Percentiles rank a stretch among this genome's conserved stretches.
Evolutionary conservation across 2,888 invertebrate genomes (phyloP).

Genomic region (Timema podura): DNA sequence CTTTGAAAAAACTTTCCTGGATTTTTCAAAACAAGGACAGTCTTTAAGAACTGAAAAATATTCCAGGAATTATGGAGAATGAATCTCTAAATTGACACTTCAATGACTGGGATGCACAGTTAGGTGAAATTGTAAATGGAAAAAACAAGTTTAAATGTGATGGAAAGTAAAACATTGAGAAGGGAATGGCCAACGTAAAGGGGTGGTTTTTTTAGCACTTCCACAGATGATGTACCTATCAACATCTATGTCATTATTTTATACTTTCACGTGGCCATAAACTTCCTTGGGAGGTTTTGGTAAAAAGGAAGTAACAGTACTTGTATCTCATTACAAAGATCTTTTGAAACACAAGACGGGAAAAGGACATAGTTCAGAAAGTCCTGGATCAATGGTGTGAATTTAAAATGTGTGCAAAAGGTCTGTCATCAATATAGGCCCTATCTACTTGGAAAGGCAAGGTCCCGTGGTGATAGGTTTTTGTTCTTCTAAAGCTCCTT

Average conservation of each 20-base stretch:
- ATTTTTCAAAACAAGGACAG: too few species aligned
- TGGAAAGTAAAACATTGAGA: neutral
- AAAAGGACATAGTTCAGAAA: conserved; percentile 7
- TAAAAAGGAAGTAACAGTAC: conserved; percentile 9
- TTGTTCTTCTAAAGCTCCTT: conserved; percentile 7
- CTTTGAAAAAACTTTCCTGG: too few species aligned
- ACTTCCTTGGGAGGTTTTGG: conserved; percentile 2
- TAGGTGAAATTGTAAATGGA: conserved; percentile 3
- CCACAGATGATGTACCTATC: neutral
- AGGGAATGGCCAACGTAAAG: neutral
- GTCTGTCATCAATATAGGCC: too few species aligned
- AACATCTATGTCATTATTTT: neutral
- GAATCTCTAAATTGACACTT: neutral
- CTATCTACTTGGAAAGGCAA: neutral
- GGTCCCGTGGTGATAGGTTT: conserved; percentile 12
- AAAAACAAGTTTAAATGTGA: neutral
- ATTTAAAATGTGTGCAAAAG: neutral
- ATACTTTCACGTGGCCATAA: neutral
- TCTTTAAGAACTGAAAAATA: too few species aligned
- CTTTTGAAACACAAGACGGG: neutral
- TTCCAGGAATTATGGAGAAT: too few species aligned
- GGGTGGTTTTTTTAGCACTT: neutral
- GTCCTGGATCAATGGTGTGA: conserved; percentile 9
- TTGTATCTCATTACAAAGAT: conserved; percentile 12
- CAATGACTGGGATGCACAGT: neutral